A percentile compares a stretch with the other conserved stretches of the same genome.
Conservation (phyloP, 2,888 invertebrate genomes). For the Sphaeridia pumilis region DNA sequence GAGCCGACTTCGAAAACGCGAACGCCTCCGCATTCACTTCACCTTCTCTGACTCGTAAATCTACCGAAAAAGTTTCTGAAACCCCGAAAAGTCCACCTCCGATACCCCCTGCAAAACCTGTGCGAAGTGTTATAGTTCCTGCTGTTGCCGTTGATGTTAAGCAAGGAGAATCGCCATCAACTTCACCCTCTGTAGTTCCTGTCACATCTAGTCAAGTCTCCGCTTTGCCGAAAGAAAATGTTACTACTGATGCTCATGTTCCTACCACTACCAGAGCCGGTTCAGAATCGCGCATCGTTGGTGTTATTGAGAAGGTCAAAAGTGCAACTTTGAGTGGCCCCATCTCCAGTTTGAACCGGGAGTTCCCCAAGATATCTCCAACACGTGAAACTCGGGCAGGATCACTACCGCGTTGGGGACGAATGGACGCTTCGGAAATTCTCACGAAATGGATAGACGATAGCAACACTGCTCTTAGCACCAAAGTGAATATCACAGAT, state of each 20-base stretch:
- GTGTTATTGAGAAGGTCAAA: background rate
- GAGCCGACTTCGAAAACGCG: conserved; percentile 1
- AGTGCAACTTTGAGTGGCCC: background rate
- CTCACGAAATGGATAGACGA: conserved; percentile 32
- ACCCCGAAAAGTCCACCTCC: too few relatives aligned
- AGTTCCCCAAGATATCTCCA: background rate
- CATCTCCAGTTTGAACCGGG: background rate
- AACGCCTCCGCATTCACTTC: background rate
- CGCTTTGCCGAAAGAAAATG: too few relatives aligned
- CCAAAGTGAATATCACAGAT: conserved; percentile 54
- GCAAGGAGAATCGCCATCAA: background rate
- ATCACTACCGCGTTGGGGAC: conserved; percentile 7
- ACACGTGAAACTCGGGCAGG: background rate
- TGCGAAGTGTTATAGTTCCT: too few relatives aligned
- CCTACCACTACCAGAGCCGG: too few relatives aligned
- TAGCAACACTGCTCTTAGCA: conserved; percentile 46
- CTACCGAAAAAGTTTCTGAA: background rate
- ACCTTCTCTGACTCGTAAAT: background rate
- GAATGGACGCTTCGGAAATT: conserved; percentile 7
- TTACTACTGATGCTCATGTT: too few relatives aligned
- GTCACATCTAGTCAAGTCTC: too few relatives aligned
- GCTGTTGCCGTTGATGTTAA: too few relatives aligned
- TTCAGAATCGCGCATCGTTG: too few relatives aligned
- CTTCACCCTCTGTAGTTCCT: background rate
- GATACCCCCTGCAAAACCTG: too few relatives aligned